Base-by-base conservation (phyloP, 23 tunicate genomes). In the Halocynthia roretzi region DNA sequence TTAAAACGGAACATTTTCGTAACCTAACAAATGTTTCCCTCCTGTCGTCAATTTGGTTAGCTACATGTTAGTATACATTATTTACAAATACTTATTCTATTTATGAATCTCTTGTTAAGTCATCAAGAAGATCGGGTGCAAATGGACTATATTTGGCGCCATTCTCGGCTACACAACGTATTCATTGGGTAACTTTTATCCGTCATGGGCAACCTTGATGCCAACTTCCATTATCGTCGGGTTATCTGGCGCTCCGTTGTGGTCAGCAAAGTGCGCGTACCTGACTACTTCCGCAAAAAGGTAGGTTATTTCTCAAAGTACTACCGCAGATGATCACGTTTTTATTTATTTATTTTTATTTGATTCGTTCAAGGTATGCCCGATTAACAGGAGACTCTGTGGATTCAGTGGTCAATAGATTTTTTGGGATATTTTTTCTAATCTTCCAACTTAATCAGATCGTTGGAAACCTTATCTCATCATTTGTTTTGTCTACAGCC, bases 231-330 rank as follows among this genome's bases (percentile, higher is more conserved):
- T 94, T n/a, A 83, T 87, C 53, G 82, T 94, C 1, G 99, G 99
- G 6, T 56, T 94, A 71, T 63, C 78, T 71, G 99, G 87, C 17
- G 99, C 99, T 6, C 99, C 99, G 19, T 68, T 94, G 77, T 94
- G 99, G 99, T 86, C 98, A 40, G 98, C 98, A 15, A 92, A 92
- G 71, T 80, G 98, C 63, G 81, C 92, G 21, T 92, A 92, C 61
- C 70, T 92, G 71, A 92, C 98, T 49, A 82, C 87, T 0, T 53
- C 85, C 6, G 98, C 98, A 5, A 86, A 83, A 75, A 78, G 88
- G 98, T 92, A 18, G 5, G 55, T 6, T 54, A 8, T 49, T 14
- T 5, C 21, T 48, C 17, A 72, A 50, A 12, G 75, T 76, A 10
- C 14, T 60, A 14, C 64, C 64, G 2, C 64, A n/a, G 44, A 31